Evolutionary conservation across 1,140 invertebrate genomes (phyloP), one percentile per base, ranked within the genome.

Genomic region (Trichonephila clavipes): DNA sequence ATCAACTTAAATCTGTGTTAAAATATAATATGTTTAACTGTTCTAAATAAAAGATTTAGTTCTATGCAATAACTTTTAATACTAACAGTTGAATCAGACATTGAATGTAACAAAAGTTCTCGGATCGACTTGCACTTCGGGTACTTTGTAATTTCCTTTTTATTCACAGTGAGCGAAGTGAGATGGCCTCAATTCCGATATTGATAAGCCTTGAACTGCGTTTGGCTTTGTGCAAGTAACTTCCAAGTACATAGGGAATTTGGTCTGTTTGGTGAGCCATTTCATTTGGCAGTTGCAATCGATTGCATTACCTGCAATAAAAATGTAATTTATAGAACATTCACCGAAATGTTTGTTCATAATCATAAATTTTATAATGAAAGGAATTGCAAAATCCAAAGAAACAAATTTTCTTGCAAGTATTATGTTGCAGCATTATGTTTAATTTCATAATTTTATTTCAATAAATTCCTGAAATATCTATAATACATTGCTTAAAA

Each of bases 211-310:
- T 62, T 34, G 4, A 0, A 87, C 1, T 61, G n/a, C 19, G 24
- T 61, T 34, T 5, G 85, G 85, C 40, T 87, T 64, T 64, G 1
- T 40, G 28, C 85, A 87, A 1, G 64, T 28, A 10, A 64, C 24
- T 12, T 64, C 7, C 24, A 64, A 34, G 18, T 40, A 87, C 18
- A 5, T 19, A 8, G 85, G 85, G 5, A 83, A 58, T 2, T 6
- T 28, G 4, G 8, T 87, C 14, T 10, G 3, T 62, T 16, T 12
- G 19, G 85, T 61, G 18, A 87, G 8, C 85, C 85, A 87, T 34
- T 64, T 87, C 85, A 87, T 87, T 64, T 87, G 58, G 3, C 59
- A 87, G 16, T 64, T 64, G 34, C 85, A 64, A 87, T 87, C 18
- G 16, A 87, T 87, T 0, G 14, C 85, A 87, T 64, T 87, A 4